These are phyloP conservation scores for Aurelia aurita complex sp. Pacific DNA, from an alignment of 30 jellyfish, hydroid and myxozoan genomes.

Conservation along the genomic window DNA sequence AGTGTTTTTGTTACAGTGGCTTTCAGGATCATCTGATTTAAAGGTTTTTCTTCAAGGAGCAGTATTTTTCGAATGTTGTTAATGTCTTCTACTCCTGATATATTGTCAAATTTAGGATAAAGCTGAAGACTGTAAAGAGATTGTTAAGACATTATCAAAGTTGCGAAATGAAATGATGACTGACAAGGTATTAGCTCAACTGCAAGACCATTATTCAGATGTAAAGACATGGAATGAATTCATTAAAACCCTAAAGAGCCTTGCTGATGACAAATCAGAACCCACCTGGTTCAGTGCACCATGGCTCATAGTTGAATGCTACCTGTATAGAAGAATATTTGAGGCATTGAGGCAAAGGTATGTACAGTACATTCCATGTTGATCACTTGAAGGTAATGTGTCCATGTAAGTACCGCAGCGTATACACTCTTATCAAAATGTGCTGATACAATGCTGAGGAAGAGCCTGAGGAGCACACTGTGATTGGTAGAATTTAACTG, in stretches of 20 bases:
- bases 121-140: slow-evolving; percentile 78
- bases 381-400: background rate
- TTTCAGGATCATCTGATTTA: no score
- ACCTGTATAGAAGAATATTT: slow-evolving; percentile 87
- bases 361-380: background rate
- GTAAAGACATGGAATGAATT: slow-evolving; percentile 65
- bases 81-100: no score
- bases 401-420: no score
- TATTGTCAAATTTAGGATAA: slow-evolving; percentile 43
- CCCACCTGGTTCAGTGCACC: slow-evolving; percentile 92
- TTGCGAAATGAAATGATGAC: slow-evolving; percentile 95
- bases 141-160: slow-evolving; percentile 69
- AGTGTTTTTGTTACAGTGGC: no score
- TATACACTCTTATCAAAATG: no score
- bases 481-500: no score
- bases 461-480: no score
- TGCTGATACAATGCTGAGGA: no score
- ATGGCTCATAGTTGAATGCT: slow-evolving; percentile 96
- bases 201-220: slow-evolving; percentile 66
- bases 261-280: slow-evolving; percentile 53
- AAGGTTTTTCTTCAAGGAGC: no score
- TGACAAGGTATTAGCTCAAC: slow-evolving; percentile 55
- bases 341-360: slow-evolving; percentile 87
- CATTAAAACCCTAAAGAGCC: slow-evolving; percentile 48
- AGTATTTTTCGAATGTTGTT: no score